Conservation (phyloP, 2,113 vertebrate genomes). For the Triplophysa dalaica region DNA sequence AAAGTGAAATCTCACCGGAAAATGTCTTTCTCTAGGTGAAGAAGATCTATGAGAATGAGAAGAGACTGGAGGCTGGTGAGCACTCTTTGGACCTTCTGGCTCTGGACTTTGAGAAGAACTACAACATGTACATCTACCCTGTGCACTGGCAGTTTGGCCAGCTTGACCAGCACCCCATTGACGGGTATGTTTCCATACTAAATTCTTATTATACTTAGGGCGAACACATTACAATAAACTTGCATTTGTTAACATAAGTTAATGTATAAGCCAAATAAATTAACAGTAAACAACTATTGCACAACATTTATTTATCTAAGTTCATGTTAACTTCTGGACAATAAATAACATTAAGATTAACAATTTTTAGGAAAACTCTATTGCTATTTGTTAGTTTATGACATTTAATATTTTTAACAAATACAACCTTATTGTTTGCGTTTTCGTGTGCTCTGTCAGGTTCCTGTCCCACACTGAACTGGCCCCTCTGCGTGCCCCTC, state of each 20-base stretch:
- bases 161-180: slow-evolving; percentile 93
- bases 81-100: slow-evolving; percentile 93
- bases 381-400: no score
- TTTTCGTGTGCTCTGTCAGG: slow-evolving; percentile 64
- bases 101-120: slow-evolving; percentile 97
- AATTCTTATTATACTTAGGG: neutral
- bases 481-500: slow-evolving; percentile 91
- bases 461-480: slow-evolving; percentile 98
- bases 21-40: slow-evolving; percentile 79
- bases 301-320: no score
- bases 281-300: no score
- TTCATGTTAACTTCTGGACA: no score
- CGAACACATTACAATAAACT: no score
- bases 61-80: slow-evolving; percentile 89
- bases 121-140: slow-evolving; percentile 99
- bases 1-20: neutral
- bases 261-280: no score
- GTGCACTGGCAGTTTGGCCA: slow-evolving; percentile 99
- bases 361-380: no score
- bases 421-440: neutral
- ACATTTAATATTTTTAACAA: no score
- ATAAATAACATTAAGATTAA: no score
- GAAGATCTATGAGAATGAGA: slow-evolving; percentile 97
- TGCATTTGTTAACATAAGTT: no score
- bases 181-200: slow-evolving; percentile 78